Conservation (phyloP, 2,113 vertebrate species). For the Passer domesticus region DNA sequence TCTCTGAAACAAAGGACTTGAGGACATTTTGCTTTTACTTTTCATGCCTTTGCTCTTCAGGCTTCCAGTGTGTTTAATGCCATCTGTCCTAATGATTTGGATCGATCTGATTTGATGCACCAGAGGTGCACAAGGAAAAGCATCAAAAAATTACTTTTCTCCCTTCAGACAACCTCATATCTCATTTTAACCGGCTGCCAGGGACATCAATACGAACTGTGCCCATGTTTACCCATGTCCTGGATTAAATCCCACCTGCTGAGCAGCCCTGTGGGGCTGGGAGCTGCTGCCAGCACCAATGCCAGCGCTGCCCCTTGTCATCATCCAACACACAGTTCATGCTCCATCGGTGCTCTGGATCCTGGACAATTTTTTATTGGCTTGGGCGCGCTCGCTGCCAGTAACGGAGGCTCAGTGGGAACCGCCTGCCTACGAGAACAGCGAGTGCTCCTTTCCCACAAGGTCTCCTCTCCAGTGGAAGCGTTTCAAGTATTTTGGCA, state of each 20-base stretch:
- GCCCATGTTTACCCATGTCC: neutral
- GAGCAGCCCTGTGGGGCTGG: neutral
- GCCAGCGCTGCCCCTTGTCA: neutral
- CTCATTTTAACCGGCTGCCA: accelerated
- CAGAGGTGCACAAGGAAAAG: neutral
- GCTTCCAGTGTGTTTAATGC: neutral
- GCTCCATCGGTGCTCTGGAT: neutral
- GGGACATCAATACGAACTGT: neutral
- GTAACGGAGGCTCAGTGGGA: neutral
- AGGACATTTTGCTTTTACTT: neutral
- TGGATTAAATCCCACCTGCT: neutral
- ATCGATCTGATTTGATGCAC: accelerated
- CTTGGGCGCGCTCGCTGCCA: neutral
- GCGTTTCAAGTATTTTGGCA: conserved; percentile 52
- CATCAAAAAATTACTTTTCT: neutral
- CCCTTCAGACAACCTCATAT: neutral
- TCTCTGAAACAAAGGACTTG: neutral
- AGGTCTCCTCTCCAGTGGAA: conserved; percentile 36
- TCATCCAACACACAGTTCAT: neutral
- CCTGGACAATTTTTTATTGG: neutral
- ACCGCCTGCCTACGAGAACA: neutral
- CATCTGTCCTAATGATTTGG: neutral
- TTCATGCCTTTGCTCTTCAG: neutral
- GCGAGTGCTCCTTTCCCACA: conserved; percentile 45
- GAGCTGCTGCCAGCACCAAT: neutral